Evolutionary conservation across 2,797 vertebrate species (phyloP).

Genomic region (Sebastes minor): DNA sequence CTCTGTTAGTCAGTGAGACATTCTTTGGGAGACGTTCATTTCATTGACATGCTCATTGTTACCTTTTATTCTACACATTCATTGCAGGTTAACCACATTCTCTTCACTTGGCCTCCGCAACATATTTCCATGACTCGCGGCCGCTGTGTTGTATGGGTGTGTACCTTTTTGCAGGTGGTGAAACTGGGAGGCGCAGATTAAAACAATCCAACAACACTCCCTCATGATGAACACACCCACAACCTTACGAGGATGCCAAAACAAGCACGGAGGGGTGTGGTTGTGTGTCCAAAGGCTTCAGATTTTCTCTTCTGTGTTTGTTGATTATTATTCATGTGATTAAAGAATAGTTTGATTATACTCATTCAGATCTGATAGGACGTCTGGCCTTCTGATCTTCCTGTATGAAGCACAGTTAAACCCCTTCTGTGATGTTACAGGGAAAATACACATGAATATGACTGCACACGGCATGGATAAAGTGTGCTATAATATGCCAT

Average conservation of each 20-base stretch:
- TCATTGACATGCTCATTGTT: slow-evolving; percentile 1
- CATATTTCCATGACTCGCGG: slow-evolving; percentile 34
- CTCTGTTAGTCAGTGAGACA: not conserved
- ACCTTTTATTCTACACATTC: not conserved
- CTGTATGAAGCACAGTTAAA: not conserved
- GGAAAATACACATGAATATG: not conserved
- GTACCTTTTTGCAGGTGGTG: slow-evolving; percentile 48
- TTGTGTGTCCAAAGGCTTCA: slow-evolving; percentile 33
- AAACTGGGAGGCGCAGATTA: slow-evolving; percentile 45
- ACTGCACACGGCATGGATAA: not conserved
- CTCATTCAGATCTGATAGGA: not conserved
- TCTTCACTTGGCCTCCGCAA: not conserved
- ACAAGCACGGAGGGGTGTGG: slow-evolving; percentile 59
- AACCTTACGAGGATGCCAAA: slow-evolving; percentile 27
- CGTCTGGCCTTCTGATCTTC: not conserved
- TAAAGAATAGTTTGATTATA: slow-evolving; percentile 10
- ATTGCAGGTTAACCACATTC: slow-evolving; percentile 40
- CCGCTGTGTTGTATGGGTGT: slow-evolving; percentile 52
- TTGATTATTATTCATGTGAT: not conserved
- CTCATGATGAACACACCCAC: slow-evolving; percentile 55
- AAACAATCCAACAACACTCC: slow-evolving; percentile 45
- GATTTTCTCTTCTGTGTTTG: slow-evolving; percentile 24
- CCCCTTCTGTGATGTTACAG: not conserved
- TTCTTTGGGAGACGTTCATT: not conserved
- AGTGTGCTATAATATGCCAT: not conserved